These are phyloP conservation scores for Drosophila mettleri DNA, from an alignment of 2,888 invertebrate genomes.

Conservation along the genomic window DNA sequence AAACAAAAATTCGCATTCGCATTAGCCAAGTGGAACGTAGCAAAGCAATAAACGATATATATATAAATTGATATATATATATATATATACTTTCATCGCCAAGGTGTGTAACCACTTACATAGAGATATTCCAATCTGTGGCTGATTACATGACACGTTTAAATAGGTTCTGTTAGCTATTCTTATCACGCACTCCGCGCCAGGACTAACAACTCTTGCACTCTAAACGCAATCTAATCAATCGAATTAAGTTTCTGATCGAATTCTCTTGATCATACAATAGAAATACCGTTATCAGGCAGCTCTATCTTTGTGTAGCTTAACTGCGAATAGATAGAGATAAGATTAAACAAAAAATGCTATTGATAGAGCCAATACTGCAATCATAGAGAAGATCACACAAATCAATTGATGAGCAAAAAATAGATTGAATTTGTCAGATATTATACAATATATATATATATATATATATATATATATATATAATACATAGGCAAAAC, in stretches of 20 bases:
- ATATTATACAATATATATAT: neutral
- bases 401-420: too few species aligned
- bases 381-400: too few species aligned
- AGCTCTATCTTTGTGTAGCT: conserved; percentile 22
- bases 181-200: conserved; percentile 28
- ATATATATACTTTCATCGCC: neutral
- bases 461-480: neutral
- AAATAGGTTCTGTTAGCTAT: conserved; percentile 23
- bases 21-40: conserved; percentile 50
- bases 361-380: neutral
- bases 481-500: neutral
- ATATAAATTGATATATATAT: neutral
- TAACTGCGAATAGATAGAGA: conserved; percentile 24
- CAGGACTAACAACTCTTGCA: conserved; percentile 7
- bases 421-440: too few species aligned
- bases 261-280: neutral
- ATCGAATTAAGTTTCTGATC: conserved; percentile 39
- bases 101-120: conserved; percentile 1
- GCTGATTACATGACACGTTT: conserved; percentile 29
- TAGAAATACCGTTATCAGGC: neutral
- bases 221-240: conserved; percentile 58
- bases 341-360: conserved; percentile 1
- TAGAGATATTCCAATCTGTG: conserved; percentile 5
- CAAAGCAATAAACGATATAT: conserved; percentile 18
- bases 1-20: conserved; percentile 54